These are phyloP conservation scores for Tetrax tetrax DNA, from an alignment of 2,113 vertebrate genomes.

Conservation along the genomic window DNA sequence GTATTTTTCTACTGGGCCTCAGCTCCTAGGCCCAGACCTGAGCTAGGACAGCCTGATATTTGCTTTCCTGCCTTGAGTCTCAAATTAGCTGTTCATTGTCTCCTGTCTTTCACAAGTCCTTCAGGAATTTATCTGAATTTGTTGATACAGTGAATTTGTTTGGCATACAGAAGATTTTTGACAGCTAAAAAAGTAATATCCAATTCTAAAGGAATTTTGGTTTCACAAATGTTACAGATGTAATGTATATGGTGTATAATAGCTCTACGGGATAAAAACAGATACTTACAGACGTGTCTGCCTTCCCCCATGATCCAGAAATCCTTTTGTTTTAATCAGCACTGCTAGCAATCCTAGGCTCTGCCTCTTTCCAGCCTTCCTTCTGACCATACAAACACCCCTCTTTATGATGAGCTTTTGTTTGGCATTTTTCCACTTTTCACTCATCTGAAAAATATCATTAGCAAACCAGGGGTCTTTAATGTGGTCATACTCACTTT, in stretches of 20 bases:
- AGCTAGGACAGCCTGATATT: not conserved
- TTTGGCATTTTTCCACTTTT: not conserved
- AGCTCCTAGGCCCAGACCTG: not conserved
- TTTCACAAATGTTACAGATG: not conserved
- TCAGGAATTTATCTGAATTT: not conserved
- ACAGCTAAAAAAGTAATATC: not conserved
- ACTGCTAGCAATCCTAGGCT: not conserved
- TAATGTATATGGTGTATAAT: rapidly evolving
- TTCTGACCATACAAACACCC: not conserved
- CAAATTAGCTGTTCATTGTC: not conserved
- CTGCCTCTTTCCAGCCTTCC: not conserved
- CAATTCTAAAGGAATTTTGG: not conserved
- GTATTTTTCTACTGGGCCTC: not conserved
- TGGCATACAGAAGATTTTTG: not conserved
- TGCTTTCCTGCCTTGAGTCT: not conserved
- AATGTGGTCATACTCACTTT: not conserved
- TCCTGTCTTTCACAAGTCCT: not conserved
- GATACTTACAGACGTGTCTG: not conserved
- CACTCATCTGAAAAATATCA: not conserved
- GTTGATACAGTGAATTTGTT: not conserved
- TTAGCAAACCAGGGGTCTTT: not conserved
- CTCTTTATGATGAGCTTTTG: not conserved
- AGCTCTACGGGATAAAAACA: not conserved
- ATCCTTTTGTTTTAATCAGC: not conserved
- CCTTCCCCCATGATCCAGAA: not conserved